Base-by-base conservation (phyloP, 2,888 invertebrate genomes). In the Nipponacmea schrenckii region DNA sequence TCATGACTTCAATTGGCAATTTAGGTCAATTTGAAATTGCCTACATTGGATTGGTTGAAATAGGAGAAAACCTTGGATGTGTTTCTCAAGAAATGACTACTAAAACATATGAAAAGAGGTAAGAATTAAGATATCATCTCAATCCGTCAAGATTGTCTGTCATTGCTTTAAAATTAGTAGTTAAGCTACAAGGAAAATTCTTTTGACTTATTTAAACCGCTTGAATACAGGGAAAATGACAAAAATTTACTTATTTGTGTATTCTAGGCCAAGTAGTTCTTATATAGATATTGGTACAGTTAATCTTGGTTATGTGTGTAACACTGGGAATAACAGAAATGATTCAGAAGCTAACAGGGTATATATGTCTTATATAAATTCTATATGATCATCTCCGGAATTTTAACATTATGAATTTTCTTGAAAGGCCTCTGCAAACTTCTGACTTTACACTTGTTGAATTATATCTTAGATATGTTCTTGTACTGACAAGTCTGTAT, bases 1-100 rank as follows among this genome's bases (percentile, higher is more conserved):
- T 83, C 12, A 74, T 74, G 45, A 78, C 84, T 0, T 78, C 83
- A 0, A 20, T 74, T 8, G 73, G 69, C 17, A 24, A 56, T 26
- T 27, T 76, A 1, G 79, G 77, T 1, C 75, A 77, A 26, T 70
- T 86, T 68, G 83, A 85, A 68, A 69, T 85, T 2, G 75, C 79
- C 62, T 80, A 78, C 63, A 79, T 83, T 15, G 80, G 80, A 7
- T 71, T 85, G 4, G 67, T 79, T 8, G 74, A 70, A 45, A 81
- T 76, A 0, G 86, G 86, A 1, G 75, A 70, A 10, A 86, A 85
- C 74, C 69, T 86, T 10, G 84, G 83, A 0, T 86, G 86, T 75
- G 64, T 81, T n/a, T 74, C 77, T 45, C 24, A 17, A 12, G 45
- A 15, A 1, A 46, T 50, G 64, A 75, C 75, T 3, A 62, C 46